phyloP scores from a whole-genome alignment of 2,888 invertebrate genomes.

The Microplitis manilae region DNA sequence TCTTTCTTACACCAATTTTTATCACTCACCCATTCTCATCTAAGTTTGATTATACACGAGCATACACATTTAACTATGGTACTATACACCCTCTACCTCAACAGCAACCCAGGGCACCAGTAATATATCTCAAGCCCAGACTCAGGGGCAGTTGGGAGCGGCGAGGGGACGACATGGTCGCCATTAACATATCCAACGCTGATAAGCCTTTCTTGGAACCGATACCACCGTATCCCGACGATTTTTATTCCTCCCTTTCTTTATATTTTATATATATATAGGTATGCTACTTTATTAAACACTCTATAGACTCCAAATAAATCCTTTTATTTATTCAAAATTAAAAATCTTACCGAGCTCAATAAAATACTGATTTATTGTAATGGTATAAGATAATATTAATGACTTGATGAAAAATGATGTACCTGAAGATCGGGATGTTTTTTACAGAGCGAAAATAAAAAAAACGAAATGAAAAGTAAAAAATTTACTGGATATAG shows the following conservation, averaged over 20 bases:
- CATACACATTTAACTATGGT: constrained; percentile 13
- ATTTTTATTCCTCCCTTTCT: background rate
- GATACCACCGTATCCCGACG: constrained; percentile 60
- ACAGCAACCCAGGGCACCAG: constrained; percentile 52
- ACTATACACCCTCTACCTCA: constrained; percentile 14
- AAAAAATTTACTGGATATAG: too few relatives aligned
- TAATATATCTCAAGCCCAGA: constrained; percentile 63
- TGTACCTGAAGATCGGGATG: too few relatives aligned
- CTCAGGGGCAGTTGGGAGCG: constrained; percentile 41
- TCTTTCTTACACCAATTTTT: constrained; percentile 22
- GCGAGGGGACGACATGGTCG: constrained; percentile 63
- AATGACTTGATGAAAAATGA: too few relatives aligned
- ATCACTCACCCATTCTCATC: background rate
- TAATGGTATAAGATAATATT: background rate
- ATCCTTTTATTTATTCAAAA: background rate
- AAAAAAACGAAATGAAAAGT: too few relatives aligned
- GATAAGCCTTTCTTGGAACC: constrained; percentile 71
- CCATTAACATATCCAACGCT: constrained; percentile 71
- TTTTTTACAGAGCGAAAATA: too few relatives aligned
- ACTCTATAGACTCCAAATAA: background rate
- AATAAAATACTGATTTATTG: background rate
- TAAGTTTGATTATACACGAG: constrained; percentile 13
- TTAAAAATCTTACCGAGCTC: too few relatives aligned
- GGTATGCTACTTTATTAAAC: background rate
- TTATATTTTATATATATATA: background rate